phyloP scores from a whole-genome alignment of 2,113 vertebrate species.

The Pterocles gutturalis region DNA sequence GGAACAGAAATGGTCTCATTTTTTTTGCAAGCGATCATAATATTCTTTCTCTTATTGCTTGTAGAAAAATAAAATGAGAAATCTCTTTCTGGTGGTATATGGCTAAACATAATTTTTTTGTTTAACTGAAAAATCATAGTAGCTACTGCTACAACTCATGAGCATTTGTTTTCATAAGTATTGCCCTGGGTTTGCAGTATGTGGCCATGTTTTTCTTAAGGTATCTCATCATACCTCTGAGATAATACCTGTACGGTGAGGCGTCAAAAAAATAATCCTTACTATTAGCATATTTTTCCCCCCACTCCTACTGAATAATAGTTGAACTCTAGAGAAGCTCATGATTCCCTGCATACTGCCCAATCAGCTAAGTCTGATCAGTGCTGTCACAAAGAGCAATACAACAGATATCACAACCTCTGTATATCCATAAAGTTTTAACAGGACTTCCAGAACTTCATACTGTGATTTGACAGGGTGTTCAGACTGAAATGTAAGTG shows the following conservation, averaged over 20 bases:
- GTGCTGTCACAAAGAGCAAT: not conserved
- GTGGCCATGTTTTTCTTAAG: not conserved
- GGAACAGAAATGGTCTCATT: not conserved
- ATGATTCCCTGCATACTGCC: not conserved
- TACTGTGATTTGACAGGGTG: not conserved
- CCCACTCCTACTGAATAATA: not conserved
- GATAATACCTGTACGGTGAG: not conserved
- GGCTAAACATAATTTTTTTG: not conserved
- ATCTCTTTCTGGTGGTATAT: not conserved
- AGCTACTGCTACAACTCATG: not conserved
- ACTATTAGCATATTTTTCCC: not conserved
- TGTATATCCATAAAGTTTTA: not conserved
- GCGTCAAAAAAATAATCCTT: not conserved
- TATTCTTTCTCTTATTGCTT: not conserved
- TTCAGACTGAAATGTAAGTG: not conserved
- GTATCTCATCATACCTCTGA: not conserved
- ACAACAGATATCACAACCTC: not conserved
- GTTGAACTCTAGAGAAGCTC: not conserved
- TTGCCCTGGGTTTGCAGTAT: not conserved
- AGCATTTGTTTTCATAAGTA: not conserved
- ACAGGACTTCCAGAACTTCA: not conserved
- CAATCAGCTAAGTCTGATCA: not conserved
- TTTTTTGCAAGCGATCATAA: not conserved
- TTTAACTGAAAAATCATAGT: not conserved
- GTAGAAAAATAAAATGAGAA: not conserved